These are phyloP conservation scores for Hermetia illucens DNA, from an alignment of 1,140 invertebrate species.

Conservation along the genomic window DNA sequence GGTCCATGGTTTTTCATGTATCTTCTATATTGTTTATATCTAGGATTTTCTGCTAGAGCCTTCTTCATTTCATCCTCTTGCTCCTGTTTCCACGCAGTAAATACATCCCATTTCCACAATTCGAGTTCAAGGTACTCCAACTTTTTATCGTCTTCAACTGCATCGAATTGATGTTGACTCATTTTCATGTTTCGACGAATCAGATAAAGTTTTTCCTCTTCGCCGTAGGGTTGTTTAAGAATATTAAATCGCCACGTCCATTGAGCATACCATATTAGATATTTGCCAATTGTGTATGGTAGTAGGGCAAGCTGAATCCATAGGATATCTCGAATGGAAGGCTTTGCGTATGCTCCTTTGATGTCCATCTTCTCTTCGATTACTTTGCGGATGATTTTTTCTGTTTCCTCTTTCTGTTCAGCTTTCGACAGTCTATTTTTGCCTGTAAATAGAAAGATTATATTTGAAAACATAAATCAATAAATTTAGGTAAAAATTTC, in stretches of 20 bases:
- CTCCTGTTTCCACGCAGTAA: slow-evolving; percentile 58
- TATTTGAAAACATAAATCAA: too few species aligned
- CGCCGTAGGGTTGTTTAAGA: slow-evolving; percentile 57
- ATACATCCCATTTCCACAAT: slow-evolving; percentile 72
- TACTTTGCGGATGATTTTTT: slow-evolving; percentile 56
- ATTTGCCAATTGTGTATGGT: slow-evolving; percentile 54
- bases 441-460: too few species aligned
- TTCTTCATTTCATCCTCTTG: slow-evolving; percentile 73
- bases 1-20: slow-evolving; percentile 69
- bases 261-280: slow-evolving; percentile 55
- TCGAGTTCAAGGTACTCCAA: slow-evolving; percentile 58
- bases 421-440: slow-evolving; percentile 42
- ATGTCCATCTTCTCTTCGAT: slow-evolving; percentile 86
- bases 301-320: slow-evolving; percentile 69
- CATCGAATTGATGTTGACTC: slow-evolving; percentile 49
- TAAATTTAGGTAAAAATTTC: too few species aligned
- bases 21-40: slow-evolving; percentile 63
- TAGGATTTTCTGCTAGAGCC: slow-evolving; percentile 59
- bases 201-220: slow-evolving; percentile 70
- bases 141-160: slow-evolving; percentile 57
- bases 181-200: slow-evolving; percentile 66
- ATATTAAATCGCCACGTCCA: slow-evolving; percentile 74
- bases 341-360: slow-evolving; percentile 76
- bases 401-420: slow-evolving; percentile 63
- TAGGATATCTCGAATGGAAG: slow-evolving; percentile 56